These are phyloP conservation scores for Lymantria monacha DNA, from an alignment of 2,888 invertebrate species.

Conservation along the genomic window DNA sequence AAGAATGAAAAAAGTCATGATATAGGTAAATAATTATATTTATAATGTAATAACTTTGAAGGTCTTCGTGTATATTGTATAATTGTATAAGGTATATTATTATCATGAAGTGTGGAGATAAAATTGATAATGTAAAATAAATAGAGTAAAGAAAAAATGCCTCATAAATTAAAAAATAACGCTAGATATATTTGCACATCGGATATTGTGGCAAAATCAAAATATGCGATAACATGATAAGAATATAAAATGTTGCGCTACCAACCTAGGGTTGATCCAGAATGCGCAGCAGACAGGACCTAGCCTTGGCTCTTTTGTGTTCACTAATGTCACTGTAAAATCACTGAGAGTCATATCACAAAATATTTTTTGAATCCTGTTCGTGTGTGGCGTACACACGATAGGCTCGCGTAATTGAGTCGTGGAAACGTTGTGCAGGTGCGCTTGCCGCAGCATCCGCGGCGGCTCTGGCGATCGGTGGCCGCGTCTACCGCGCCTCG, in stretches of 20 bases:
- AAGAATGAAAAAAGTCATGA: too few species aligned
- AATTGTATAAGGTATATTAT: too few species aligned
- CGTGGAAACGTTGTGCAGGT: constrained; percentile 51
- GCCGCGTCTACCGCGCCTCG: constrained; percentile 56
- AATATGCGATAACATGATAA: constrained; percentile 60
- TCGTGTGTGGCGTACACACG: constrained; percentile 26
- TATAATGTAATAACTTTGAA: too few species aligned
- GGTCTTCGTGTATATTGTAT: too few species aligned
- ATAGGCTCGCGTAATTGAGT: constrained; percentile 34
- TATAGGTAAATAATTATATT: too few species aligned
- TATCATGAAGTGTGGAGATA: too few species aligned
- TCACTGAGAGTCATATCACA: constrained; percentile 63
- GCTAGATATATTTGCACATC: constrained; percentile 49
- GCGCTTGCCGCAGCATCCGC: constrained; percentile 74
- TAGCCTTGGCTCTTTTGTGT: constrained; percentile 22
- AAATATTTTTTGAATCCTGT: constrained; percentile 11
- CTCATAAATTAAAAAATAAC: background rate
- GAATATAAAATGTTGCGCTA: constrained; percentile 58
- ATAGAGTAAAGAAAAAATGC: too few species aligned
- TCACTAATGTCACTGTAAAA: constrained; percentile 62
- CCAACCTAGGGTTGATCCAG: constrained; percentile 70
- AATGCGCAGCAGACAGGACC: constrained; percentile 49
- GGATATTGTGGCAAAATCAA: constrained; percentile 60
- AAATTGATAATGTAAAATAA: too few species aligned
- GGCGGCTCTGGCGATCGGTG: constrained; percentile 57